Conservation (phyloP, 1,140 invertebrate species). For the Holcopasites calliopsidis region DNA sequence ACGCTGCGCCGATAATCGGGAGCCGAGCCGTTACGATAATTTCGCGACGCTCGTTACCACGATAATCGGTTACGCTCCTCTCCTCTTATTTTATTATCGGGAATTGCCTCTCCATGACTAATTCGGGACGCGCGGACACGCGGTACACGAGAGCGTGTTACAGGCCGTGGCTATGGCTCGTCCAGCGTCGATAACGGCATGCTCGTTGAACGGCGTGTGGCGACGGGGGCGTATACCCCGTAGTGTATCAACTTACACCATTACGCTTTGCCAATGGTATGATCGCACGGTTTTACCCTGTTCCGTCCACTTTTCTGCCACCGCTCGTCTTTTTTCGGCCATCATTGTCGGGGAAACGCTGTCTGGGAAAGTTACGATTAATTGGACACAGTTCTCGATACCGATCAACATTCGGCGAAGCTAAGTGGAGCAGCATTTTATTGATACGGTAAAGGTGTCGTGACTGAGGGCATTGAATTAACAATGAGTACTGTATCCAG, state of each 20-base stretch:
- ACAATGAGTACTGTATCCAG: too few species aligned
- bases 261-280: constrained; percentile 64
- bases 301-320: constrained; percentile 23
- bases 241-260: constrained; percentile 76
- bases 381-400: constrained; percentile 2
- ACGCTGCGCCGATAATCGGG: constrained; percentile 51
- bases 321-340: constrained; percentile 28
- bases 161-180: constrained; percentile 43
- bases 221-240: constrained; percentile 73
- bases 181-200: constrained; percentile 62
- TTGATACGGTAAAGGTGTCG: too few species aligned
- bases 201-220: constrained; percentile 67
- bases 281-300: constrained; percentile 66
- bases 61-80: constrained; percentile 55
- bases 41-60: constrained; percentile 59
- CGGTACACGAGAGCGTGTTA: not conserved
- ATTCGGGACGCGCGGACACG: constrained; percentile 46
- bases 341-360: constrained; percentile 1
- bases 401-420: too few species aligned
- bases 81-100: constrained; percentile 64
- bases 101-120: constrained; percentile 64
- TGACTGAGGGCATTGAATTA: too few species aligned
- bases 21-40: constrained; percentile 58
- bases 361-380: not conserved
- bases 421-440: too few species aligned